These are phyloP conservation scores for Diceros bicornis DNA, from an alignment of 2,797 vertebrate species.

Conservation along the genomic window DNA sequence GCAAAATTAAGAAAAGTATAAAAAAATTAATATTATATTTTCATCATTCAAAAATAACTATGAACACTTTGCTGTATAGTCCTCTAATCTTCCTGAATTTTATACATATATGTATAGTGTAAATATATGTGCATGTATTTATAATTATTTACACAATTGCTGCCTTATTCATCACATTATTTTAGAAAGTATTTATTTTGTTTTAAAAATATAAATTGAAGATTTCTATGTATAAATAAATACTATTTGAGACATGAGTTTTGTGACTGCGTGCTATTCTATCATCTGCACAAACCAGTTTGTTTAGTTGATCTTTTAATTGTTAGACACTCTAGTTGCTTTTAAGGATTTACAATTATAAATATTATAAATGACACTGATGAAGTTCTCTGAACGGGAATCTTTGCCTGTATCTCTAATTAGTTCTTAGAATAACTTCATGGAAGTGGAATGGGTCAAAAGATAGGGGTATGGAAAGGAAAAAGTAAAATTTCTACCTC, in stretches of 20 bases:
- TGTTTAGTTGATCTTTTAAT: not conserved
- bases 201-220: not conserved
- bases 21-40: conserved; percentile 45
- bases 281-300: not conserved
- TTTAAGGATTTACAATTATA: not conserved
- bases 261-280: not conserved
- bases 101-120: not conserved
- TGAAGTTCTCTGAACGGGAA: conserved; percentile 5
- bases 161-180: conserved; percentile 2
- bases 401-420: not conserved
- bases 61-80: not conserved
- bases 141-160: not conserved
- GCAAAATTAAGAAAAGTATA: not conserved
- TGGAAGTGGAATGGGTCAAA: not conserved
- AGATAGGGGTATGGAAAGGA: not conserved
- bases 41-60: not conserved
- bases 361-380: not conserved
- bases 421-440: not conserved
- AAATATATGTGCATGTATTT: not conserved
- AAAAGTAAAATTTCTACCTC: not conserved
- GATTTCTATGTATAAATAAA: not conserved
- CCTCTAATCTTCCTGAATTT: not conserved
- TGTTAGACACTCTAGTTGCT: not conserved
- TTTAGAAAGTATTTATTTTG: not conserved
- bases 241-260: not conserved